These are phyloP conservation scores for Carposina sasakii DNA, from an alignment of 1,140 invertebrate species.

Conservation along the genomic window DNA sequence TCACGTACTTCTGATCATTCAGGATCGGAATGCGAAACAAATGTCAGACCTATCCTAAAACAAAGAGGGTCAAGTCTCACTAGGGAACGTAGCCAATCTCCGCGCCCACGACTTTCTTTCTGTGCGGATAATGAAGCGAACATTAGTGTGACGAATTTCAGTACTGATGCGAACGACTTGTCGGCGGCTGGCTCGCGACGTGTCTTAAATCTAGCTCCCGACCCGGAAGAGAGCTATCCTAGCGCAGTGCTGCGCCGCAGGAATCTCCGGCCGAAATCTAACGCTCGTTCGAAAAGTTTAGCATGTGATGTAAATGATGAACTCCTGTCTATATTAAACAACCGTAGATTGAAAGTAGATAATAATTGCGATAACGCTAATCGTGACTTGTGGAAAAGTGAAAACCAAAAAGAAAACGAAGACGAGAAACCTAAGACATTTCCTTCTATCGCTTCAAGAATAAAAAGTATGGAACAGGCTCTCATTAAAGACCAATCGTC, in stretches of 20 bases:
- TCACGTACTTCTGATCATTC: conserved; percentile 65
- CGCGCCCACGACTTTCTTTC: conserved; percentile 73
- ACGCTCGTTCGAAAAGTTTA: conserved; percentile 62
- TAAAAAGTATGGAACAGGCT: conserved; percentile 68
- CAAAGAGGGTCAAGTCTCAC: conserved; percentile 69
- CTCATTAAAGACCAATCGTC: conserved; percentile 55
- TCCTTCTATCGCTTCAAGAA: conserved; percentile 68
- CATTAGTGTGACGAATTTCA: conserved; percentile 59
- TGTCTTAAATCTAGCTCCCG: conserved; percentile 44
- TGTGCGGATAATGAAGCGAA: conserved; percentile 67
- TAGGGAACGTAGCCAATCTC: conserved; percentile 73
- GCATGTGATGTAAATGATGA: conserved; percentile 67
- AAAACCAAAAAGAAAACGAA: conserved; percentile 25
- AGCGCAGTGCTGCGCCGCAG: conserved; percentile 64
- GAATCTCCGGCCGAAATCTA: conserved; percentile 62
- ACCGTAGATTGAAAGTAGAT: conserved; percentile 61
- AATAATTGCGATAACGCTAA: conserved; percentile 54
- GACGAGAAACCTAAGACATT: conserved; percentile 45
- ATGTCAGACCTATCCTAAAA: conserved; percentile 73
- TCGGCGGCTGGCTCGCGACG: conserved; percentile 58
- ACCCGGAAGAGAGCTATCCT: conserved; percentile 51
- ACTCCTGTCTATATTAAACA: conserved; percentile 63
- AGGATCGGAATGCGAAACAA: conserved; percentile 69
- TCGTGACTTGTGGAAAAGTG: conserved; percentile 32
- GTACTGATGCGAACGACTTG: conserved; percentile 56